A percentile compares a stretch with the other conserved stretches of the same genome.
Evolutionary conservation across 1,140 invertebrate genomes (phyloP).

Genomic region (Bombus fervidus): DNA sequence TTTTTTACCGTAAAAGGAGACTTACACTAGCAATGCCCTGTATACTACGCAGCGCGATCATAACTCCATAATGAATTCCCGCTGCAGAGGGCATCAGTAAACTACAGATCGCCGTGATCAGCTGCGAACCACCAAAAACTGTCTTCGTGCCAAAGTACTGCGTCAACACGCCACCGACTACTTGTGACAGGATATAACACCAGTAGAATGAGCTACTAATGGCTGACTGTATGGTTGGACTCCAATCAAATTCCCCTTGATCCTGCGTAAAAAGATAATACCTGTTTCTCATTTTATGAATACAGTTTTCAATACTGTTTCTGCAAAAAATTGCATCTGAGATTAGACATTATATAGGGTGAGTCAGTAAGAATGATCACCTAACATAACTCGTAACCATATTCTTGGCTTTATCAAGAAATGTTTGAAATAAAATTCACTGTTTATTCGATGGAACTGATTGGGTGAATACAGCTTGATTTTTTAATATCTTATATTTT

Average conservation of each 20-base stretch:
- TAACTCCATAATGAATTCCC: conserved; percentile 84
- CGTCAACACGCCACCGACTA: conserved; percentile 88
- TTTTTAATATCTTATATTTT: no score
- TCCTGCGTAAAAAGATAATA: conserved; percentile 61
- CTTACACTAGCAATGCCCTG: conserved; percentile 64
- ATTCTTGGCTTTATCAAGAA: no score
- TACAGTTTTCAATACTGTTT: not conserved
- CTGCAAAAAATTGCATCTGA: no score
- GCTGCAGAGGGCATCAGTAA: conserved; percentile 86
- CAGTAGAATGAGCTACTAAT: conserved; percentile 88
- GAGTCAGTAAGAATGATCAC: no score
- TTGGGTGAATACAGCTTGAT: no score
- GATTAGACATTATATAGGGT: no score
- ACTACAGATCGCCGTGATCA: conserved; percentile 87
- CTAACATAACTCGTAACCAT: no score
- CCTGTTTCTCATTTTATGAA: not conserved
- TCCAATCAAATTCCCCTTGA: conserved; percentile 86
- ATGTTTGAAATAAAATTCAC: no score
- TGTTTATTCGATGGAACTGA: no score
- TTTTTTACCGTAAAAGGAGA: not conserved
- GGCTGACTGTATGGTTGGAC: conserved; percentile 84
- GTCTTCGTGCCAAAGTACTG: conserved; percentile 90
- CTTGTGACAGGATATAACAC: conserved; percentile 88
- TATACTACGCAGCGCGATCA: conserved; percentile 85
- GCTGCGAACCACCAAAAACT: conserved; percentile 89